Base-by-base conservation (phyloP, 37 sponge, comb jelly and placozoan species). In the Hormiphora californensis region DNA sequence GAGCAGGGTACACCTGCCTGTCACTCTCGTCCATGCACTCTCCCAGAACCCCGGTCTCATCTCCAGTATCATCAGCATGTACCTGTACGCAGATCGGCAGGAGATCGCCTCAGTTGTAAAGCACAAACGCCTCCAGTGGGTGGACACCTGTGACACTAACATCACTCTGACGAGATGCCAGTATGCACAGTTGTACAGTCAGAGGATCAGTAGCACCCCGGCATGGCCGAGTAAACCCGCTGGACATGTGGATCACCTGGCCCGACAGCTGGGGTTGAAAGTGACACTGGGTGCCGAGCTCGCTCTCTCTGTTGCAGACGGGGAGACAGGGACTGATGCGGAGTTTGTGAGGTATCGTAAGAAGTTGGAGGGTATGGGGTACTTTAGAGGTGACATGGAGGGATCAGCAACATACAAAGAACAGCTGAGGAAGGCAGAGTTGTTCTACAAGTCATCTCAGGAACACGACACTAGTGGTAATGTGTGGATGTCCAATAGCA, bases 151-250 rank as follows among this genome's bases (percentile, higher is more conserved):
- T 2, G 81, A n/a, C 3, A 73, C 81, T 2, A 73, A 73, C 23
- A 21, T 73, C 4, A 0, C 40, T 12, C 44, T 73, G 8, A 73
- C 81, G 23, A 21, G 46, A 17, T 73, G 81, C 23, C 81, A 73
- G 35, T 73, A 73, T 36, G 81, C 81, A 7, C 81, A 73, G 46
- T 33, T 73, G 23, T 73, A 43, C 81, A 73, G 81, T 73, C 81
- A 73, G 35, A 21, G 81, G 12, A 19, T 73, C n/a, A 40, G 28
- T 40, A 41, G 46, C 23, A 21, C 25, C 12, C 12, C 28, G 12
- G 46, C 81, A 4, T 73, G 81, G 81, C 5, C 44, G n/a, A 22
- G 25, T 28, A 7, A n/a, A 3, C 81, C 81, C 1, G 81, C 43
- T 40, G 81, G 81, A 1, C 81, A 73, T 41, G 46, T 36, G 4